Evolutionary conservation across 2,113 vertebrate genomes (phyloP).

Genomic region (Calyptomena viridis): DNA sequence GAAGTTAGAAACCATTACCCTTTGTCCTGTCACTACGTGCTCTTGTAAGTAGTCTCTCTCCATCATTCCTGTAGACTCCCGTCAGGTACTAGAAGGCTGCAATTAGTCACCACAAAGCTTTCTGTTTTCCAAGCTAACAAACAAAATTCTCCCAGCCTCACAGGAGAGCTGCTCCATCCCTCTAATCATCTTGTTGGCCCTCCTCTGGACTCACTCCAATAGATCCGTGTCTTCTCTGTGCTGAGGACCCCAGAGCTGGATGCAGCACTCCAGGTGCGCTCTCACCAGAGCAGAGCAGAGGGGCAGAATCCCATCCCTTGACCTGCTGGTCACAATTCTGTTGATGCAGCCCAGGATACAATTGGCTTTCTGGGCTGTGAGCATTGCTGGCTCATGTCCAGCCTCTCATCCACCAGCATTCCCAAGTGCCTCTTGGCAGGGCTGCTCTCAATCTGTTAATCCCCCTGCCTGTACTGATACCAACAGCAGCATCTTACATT

Average conservation of each 20-base stretch:
- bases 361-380: neutral
- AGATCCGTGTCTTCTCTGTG: too few relatives aligned
- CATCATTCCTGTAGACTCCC: neutral
- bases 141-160: neutral
- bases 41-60: neutral
- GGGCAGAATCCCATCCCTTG: neutral
- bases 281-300: neutral
- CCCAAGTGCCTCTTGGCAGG: neutral
- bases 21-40: neutral
- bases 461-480: neutral
- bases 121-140: neutral
- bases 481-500: neutral
- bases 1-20: neutral
- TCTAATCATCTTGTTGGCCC: fast-evolving
- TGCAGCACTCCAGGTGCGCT: neutral
- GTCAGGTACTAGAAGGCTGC: neutral
- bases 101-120: neutral
- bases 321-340: fast-evolving
- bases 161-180: neutral
- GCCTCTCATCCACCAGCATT: neutral
- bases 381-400: neutral
- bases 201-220: neutral
- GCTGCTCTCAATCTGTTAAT: neutral
- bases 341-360: neutral
- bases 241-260: neutral